These are phyloP conservation scores for Pycnonotus jocosus DNA, from an alignment of 2,113 vertebrate species.

Conservation along the genomic window DNA sequence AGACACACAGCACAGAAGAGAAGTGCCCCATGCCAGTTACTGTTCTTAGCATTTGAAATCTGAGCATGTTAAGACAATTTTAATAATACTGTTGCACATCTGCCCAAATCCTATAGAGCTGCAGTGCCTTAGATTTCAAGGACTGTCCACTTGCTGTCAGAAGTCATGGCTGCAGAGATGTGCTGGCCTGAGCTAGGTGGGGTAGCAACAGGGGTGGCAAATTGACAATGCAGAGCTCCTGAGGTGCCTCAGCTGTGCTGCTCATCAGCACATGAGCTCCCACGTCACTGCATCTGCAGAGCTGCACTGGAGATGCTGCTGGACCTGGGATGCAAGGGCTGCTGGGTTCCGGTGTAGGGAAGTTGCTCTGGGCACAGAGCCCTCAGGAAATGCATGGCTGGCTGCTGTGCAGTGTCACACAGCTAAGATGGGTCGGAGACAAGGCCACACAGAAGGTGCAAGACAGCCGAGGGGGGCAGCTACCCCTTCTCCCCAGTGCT, in stretches of 20 bases:
- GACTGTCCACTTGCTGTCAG: neutral
- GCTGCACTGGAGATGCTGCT: neutral
- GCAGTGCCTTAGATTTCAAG: neutral
- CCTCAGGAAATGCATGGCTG: neutral
- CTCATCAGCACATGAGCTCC: neutral
- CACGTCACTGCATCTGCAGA: accelerated
- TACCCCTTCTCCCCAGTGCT: no score
- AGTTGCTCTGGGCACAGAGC: neutral
- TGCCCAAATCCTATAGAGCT: neutral
- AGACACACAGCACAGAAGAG: neutral
- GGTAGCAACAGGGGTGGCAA: neutral
- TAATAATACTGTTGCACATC: neutral
- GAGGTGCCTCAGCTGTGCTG: neutral
- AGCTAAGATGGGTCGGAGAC: neutral
- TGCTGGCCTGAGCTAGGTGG: neutral
- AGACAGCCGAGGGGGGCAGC: neutral
- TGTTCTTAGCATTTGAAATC: neutral
- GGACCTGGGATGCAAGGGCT: neutral
- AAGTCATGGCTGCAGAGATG: neutral
- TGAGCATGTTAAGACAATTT: neutral
- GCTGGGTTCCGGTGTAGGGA: neutral
- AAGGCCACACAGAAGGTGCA: neutral
- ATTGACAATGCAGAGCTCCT: accelerated
- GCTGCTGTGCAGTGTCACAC: neutral
- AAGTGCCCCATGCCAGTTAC: neutral